Evolutionary conservation across 1,140 invertebrate species (phyloP), one percentile per base, ranked within the genome.

Genomic region (Ceratina calcarata): DNA sequence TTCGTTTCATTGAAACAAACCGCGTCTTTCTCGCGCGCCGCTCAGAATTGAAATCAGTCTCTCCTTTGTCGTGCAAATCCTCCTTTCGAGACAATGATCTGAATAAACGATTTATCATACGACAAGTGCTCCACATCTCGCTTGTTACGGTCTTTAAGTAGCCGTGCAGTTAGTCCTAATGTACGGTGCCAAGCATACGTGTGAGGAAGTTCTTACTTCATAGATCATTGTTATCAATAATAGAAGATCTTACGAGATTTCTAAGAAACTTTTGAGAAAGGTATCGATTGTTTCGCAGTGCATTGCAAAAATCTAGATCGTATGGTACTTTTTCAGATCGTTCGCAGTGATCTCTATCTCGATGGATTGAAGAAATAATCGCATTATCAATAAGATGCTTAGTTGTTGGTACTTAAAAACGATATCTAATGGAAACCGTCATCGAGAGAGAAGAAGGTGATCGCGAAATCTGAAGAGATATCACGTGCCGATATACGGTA

Each of bases 391-490:
- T 51, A n/a, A 71, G 22, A 62, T n/a, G 58, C 16, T 49, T 51
- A 37, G 49, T 20, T 37, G 57, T 24, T 37, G 62, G 12, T 18
- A 58, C 45, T 68, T 76, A 72, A 64, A 76, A 70, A 73, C 53
- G 58, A 45, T 76, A 76, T 80, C 71, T 75, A 32, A 45, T 37
- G 12, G 22, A 13, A 53, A 12, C 22, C 20, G 37, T 45, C 64
- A 15, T 45, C 78, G 72, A 18, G 32, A 49, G 45, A 61, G 57
- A 64, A 73, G 70, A 65, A 55, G 53, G 69, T 68, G 82, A 66
- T 51, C 78, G 62, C 12, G 45, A 79, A 74, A 74, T 79, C 68
- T 73, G 49, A 72, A 58, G 49, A 78, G 24, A 66, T 79, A 79
- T 79, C 78, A 37, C 10, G 62, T 62, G 78, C 66, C 73, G 74